Evolutionary conservation across 2,113 vertebrate species (phyloP), one percentile per base, ranked within the genome.

Genomic region (Siniperca chuatsi): DNA sequence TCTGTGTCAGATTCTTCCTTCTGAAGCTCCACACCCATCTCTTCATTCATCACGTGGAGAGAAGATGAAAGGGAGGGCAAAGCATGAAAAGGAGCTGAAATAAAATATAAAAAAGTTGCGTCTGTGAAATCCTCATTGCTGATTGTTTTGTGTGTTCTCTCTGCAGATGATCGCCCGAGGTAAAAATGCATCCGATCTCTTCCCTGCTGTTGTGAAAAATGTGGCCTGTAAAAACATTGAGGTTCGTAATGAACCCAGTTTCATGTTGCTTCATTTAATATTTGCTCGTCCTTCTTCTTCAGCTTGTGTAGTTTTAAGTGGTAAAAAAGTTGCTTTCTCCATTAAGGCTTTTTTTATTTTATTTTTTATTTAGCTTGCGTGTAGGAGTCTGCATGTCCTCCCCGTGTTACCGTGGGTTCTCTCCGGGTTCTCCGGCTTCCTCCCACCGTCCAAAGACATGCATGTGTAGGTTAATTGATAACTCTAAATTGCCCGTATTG

Each of bases 171-270:
- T 99, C 0, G 98, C 98, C 70, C 94, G 98, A 20, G 98, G 98
- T 3, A 99, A 99, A 95, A 99, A 99, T 0, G 97, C 98, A 6
- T 99, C 98, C 0, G 98, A 99, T 89, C 97, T 99, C 71, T 99
- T 99, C 86, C 98, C 98, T 7, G 98, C 98, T 0, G 98, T 99
- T 82, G 98, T 99, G 87, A 99, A 99, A 93, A 99, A 99, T 0
- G 98, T 99, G 52, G 98, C 98, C 79, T 99, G 98, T 89, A 99
- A 99, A 94, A 99, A 99, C 92, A 99, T 99, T 0, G 98, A 99
- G 98, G 98, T 99, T 81, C 73, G 95, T 89, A 29, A 79, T n/a
- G 42, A 79, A 35, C 62, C 12, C 29, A 16, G 35, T 42, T 37
- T 76, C 37, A 21, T 50, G 64, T 68, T 55, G 52, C 64, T 52